Evolutionary conservation across 1,140 invertebrate species (phyloP).

Genomic region (Phenacoccus solenopsis): DNA sequence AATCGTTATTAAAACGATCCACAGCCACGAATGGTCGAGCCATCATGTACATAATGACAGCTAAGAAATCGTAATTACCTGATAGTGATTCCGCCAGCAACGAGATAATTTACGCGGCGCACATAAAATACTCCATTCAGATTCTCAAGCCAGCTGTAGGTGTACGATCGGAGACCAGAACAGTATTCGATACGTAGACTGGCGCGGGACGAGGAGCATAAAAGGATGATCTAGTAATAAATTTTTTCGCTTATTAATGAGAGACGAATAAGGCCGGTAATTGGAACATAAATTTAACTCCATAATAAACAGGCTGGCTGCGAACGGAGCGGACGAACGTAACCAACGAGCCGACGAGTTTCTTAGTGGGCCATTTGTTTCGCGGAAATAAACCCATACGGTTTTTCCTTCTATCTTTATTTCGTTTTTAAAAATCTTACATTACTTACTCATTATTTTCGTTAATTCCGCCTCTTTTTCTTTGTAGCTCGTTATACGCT

Average conservation of each 20-base stretch:
- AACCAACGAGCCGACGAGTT: too few species aligned
- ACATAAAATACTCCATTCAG: too few species aligned
- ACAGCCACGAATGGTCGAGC: too few species aligned
- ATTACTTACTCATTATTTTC: not conserved
- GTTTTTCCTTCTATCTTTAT: not conserved
- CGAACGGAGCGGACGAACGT: too few species aligned
- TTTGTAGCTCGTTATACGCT: not conserved
- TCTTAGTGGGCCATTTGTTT: not conserved
- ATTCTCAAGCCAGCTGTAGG: too few species aligned
- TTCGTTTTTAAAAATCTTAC: not conserved
- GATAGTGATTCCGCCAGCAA: too few species aligned
- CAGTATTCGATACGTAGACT: too few species aligned
- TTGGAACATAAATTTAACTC: conserved; percentile 15
- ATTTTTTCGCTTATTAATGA: conserved; percentile 14
- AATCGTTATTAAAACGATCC: too few species aligned
- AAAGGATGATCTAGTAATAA: conserved; percentile 17
- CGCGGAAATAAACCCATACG: not conserved
- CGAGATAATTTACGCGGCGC: too few species aligned
- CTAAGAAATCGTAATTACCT: too few species aligned
- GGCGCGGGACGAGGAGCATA: not conserved
- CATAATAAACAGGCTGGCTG: conserved; percentile 14
- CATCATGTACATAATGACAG: too few species aligned
- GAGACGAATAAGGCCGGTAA: conserved; percentile 6
- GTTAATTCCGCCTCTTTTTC: not conserved
- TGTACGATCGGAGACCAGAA: too few species aligned